A percentile compares a stretch with the other conserved stretches of the same genome.
phyloP scores from a whole-genome alignment of 2,797 vertebrate species.

The Heliangelus exortis region DNA sequence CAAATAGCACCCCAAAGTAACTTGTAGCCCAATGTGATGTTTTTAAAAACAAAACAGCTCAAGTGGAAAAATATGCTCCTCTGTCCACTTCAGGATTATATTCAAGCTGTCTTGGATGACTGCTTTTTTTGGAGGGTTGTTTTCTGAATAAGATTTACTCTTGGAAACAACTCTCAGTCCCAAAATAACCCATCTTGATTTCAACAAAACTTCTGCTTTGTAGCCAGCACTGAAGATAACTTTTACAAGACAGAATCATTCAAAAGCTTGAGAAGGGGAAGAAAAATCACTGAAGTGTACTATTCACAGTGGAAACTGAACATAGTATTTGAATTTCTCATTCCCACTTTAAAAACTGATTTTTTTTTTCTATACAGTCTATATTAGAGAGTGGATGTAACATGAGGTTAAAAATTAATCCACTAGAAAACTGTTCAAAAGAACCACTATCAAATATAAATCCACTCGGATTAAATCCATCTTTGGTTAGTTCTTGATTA shows the following conservation, averaged over 20 bases:
- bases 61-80: neutral
- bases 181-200: neutral
- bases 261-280: neutral
- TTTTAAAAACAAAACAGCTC: neutral
- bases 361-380: neutral
- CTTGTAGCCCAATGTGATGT: neutral
- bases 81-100: neutral
- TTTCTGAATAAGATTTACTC: neutral
- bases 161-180: neutral
- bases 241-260: neutral
- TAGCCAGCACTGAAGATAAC: neutral
- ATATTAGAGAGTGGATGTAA: neutral
- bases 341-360: neutral
- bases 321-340: neutral
- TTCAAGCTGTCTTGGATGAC: neutral
- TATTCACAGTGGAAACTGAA: neutral
- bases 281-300: neutral
- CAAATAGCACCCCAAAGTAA: neutral
- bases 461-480: neutral
- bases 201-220: neutral
- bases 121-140: neutral
- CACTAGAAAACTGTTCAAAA: neutral
- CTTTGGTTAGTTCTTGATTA: neutral
- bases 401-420: neutral
- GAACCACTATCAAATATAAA: neutral